Percentiles rank a stretch among this genome's conserved stretches.
phyloP scores from a whole-genome alignment of 2,113 vertebrate genomes.

The Condylura cristata region DNA sequence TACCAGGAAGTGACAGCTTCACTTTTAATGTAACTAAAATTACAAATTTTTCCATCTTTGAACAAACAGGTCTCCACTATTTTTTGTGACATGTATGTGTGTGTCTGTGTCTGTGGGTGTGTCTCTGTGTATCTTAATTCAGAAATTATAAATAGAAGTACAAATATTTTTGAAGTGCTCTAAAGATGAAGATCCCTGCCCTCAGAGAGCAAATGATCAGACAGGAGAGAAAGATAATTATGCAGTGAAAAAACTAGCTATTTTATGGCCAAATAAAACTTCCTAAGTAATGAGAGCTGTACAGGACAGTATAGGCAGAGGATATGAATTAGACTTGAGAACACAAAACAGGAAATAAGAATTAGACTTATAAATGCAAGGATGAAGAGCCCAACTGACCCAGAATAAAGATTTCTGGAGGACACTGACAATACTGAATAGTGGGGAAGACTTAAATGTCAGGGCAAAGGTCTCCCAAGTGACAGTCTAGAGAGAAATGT shows the following conservation, averaged over 20 bases:
- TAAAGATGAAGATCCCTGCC: not conserved
- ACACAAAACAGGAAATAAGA: no score
- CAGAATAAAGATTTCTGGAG: not conserved
- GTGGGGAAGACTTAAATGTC: not conserved
- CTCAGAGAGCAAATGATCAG: not conserved
- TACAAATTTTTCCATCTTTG: not conserved
- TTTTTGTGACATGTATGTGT: not conserved
- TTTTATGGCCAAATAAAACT: not conserved
- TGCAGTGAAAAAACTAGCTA: not conserved
- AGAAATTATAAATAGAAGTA: not conserved
- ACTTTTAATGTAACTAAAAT: conserved; percentile 34
- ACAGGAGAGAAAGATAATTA: not conserved
- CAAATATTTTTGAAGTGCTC: not conserved
- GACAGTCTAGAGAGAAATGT: not conserved
- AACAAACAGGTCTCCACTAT: not conserved
- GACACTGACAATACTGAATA: not conserved
- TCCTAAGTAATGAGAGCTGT: not conserved
- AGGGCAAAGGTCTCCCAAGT: not conserved
- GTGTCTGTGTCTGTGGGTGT: no score
- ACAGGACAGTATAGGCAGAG: not conserved
- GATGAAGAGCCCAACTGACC: not conserved
- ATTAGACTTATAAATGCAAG: not conserved
- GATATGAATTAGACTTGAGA: not conserved
- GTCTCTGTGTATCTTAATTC: not conserved
- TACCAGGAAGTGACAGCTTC: not conserved